Percentiles rank a stretch among this genome's conserved stretches.
phyloP scores from a whole-genome alignment of 2,797 vertebrate genomes.

The Sebastes oblongus region DNA sequence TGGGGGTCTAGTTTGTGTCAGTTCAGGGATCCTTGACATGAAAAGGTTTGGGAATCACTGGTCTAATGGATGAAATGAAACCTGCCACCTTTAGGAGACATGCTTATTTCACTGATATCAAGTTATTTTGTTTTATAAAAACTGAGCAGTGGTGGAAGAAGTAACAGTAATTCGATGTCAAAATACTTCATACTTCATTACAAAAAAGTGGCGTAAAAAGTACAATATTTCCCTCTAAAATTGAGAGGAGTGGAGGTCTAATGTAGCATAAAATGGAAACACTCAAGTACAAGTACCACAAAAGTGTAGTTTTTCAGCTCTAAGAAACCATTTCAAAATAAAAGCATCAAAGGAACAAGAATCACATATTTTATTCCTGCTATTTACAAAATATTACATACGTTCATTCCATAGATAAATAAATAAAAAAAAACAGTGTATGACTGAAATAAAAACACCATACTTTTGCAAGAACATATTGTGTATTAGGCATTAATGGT shows the following conservation, averaged over 20 bases:
- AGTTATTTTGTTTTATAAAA: not conserved
- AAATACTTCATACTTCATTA: not conserved
- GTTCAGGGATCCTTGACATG: too few species aligned
- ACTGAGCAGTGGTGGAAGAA: not conserved
- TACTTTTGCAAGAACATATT: slow-evolving; percentile 47
- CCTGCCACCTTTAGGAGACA: not conserved
- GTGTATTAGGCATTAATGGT: slow-evolving; percentile 71
- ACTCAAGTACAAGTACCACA: not conserved
- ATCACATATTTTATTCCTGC: slow-evolving; percentile 64
- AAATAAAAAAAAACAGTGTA: slow-evolving; percentile 24
- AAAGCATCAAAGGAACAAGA: slow-evolving; percentile 51
- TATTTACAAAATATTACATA: slow-evolving; percentile 76
- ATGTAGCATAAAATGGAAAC: not conserved
- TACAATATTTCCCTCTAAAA: not conserved
- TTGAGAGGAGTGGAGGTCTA: not conserved
- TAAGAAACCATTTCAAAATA: not conserved
- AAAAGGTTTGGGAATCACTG: too few species aligned
- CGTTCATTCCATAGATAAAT: slow-evolving; percentile 47
- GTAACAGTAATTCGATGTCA: not conserved
- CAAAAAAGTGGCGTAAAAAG: not conserved
- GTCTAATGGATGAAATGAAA: not conserved
- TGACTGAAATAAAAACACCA: slow-evolving; percentile 57
- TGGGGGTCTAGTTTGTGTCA: too few species aligned
- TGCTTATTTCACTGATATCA: not conserved
- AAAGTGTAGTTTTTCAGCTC: not conserved